phyloP scores from a whole-genome alignment of 2,888 invertebrate species.

The Gortyna flavago region DNA sequence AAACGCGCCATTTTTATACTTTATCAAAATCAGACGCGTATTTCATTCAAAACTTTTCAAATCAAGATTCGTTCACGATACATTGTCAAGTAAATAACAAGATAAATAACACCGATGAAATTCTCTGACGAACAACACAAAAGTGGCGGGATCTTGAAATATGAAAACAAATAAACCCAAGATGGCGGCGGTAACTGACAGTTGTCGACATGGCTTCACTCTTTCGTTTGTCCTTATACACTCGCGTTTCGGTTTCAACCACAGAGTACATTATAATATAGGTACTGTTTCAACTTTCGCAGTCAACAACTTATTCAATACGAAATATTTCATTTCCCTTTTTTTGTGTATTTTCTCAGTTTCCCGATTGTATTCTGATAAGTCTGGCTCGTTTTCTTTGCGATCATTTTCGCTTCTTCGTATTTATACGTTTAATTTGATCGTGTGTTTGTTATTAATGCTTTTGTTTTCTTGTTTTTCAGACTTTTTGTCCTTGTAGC shows the following conservation, averaged over 20 bases:
- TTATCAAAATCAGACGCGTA: background rate
- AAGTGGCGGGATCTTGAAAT: slow-evolving; percentile 27
- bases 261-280: too few species aligned
- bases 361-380: slow-evolving; percentile 41
- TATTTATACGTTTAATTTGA: slow-evolving; percentile 35
- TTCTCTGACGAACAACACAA: slow-evolving; percentile 18
- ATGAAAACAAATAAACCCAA: slow-evolving; percentile 43
- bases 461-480: slow-evolving; percentile 5
- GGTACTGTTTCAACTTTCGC: slow-evolving; percentile 29
- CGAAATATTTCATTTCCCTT: slow-evolving; percentile 43
- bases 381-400: slow-evolving; percentile 22
- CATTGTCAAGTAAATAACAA: slow-evolving; percentile 21
- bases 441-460: slow-evolving; percentile 12
- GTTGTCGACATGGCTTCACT: slow-evolving; percentile 23
- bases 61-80: slow-evolving; percentile 36
- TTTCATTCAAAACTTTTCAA: slow-evolving; percentile 45
- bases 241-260: slow-evolving; percentile 29
- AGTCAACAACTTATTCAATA: slow-evolving; percentile 49
- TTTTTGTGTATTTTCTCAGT: slow-evolving; percentile 24
- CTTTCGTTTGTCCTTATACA: slow-evolving; percentile 2
- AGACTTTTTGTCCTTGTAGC: background rate
- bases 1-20: background rate
- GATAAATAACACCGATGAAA: slow-evolving; percentile 23
- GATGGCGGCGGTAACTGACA: slow-evolving; percentile 45
- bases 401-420: slow-evolving; percentile 34